These are phyloP conservation scores for Nothobranchius kuhntae DNA, from an alignment of 2,113 vertebrate genomes.

Conservation along the genomic window DNA sequence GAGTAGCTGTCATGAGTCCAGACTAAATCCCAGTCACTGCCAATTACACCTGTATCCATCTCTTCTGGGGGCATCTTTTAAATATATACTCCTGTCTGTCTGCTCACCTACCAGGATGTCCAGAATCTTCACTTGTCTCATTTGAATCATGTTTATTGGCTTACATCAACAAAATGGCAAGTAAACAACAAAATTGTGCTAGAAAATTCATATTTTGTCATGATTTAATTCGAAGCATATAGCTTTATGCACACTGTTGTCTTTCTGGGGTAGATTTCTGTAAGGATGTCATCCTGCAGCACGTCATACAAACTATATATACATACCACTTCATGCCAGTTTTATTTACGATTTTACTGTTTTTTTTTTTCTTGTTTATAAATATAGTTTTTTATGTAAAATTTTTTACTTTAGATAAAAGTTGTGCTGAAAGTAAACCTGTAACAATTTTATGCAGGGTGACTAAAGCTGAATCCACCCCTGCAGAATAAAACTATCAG, in stretches of 20 bases:
- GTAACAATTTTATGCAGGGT: not conserved
- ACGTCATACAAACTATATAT: no score
- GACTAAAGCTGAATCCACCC: not conserved
- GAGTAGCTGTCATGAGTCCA: not conserved
- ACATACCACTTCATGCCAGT: no score
- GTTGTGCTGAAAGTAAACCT: not conserved
- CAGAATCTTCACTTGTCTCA: slow-evolving; percentile 9
- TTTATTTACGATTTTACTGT: no score
- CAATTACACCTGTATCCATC: slow-evolving; percentile 48
- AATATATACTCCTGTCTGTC: slow-evolving; percentile 46
- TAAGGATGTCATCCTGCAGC: no score
- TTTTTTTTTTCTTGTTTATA: no score
- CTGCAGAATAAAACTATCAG: not conserved
- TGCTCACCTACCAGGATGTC: slow-evolving; percentile 16
- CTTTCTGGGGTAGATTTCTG: no score
- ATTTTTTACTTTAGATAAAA: no score
- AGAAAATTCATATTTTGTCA: not conserved
- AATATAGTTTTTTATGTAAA: no score
- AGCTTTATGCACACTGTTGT: no score
- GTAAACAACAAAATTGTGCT: not conserved
- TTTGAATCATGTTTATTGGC: slow-evolving; percentile 12
- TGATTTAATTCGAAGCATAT: no score
- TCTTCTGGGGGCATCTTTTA: slow-evolving; percentile 36
- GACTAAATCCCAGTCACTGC: slow-evolving; percentile 35
- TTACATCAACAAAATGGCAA: not conserved